phyloP scores from a whole-genome alignment of 2,888 invertebrate genomes.

The Stenotaenia linearis region DNA sequence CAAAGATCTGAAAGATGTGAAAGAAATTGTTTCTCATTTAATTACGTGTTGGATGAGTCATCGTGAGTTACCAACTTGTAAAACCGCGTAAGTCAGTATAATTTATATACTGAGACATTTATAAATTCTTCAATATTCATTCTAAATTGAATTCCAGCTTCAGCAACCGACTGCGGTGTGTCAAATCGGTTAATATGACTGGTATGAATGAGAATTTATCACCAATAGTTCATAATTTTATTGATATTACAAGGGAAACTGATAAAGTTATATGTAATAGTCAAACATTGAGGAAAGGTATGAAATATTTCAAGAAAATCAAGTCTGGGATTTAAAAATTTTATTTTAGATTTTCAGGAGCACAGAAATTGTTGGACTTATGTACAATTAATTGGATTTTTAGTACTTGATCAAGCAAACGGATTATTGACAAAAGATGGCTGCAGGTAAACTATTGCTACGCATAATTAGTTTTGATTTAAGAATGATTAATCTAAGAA shows the following conservation, averaged over 20 bases:
- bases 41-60: background rate
- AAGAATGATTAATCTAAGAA: background rate
- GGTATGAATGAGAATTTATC: background rate
- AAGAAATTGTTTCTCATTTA: background rate
- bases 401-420: background rate
- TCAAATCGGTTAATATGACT: background rate
- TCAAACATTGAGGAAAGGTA: background rate
- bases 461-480: background rate
- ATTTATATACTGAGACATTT: too few species aligned
- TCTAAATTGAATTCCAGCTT: too few species aligned
- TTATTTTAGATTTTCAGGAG: background rate
- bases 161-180: background rate
- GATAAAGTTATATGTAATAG: background rate
- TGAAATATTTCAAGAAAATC: too few species aligned
- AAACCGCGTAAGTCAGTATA: background rate
- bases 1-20: background rate
- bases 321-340: background rate
- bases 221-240: background rate
- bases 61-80: background rate
- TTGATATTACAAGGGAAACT: background rate
- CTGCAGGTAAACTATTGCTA: background rate
- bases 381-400: background rate
- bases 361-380: background rate
- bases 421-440: background rate
- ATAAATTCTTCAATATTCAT: too few species aligned